phyloP scores from a whole-genome alignment of 2,888 invertebrate species.

The Glyphotaelius pellucidus region DNA sequence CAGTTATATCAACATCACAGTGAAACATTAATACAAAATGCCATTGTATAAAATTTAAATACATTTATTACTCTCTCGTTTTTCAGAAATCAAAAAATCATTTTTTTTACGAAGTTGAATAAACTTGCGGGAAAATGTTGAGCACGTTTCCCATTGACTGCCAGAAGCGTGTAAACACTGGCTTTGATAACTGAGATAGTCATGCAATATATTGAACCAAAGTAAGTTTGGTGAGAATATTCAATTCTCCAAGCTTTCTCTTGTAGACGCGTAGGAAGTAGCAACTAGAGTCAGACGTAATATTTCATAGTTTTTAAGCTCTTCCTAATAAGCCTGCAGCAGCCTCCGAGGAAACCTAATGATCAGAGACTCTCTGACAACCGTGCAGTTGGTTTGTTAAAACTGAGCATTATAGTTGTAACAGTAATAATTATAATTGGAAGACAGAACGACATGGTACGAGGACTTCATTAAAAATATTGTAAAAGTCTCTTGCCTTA shows the following conservation, averaged over 20 bases:
- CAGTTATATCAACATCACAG: too few species aligned
- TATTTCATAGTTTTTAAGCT: slow-evolving; percentile 31
- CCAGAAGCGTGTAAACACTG: not conserved
- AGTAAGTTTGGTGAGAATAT: not conserved
- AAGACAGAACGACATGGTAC: not conserved
- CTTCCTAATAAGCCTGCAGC: slow-evolving; percentile 31
- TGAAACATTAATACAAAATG: too few species aligned
- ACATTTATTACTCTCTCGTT: too few species aligned
- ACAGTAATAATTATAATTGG: not conserved
- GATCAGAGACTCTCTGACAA: not conserved
- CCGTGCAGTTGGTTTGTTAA: not conserved
- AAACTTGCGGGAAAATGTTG: too few species aligned
- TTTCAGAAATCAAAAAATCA: too few species aligned
- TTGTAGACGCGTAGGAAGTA: not conserved
- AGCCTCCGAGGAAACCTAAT: not conserved
- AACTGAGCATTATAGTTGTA: not conserved
- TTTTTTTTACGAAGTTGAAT: too few species aligned
- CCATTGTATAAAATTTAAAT: too few species aligned
- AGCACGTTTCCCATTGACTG: too few species aligned
- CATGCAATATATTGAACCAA: not conserved
- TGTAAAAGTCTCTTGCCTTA: not conserved
- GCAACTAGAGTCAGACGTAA: not conserved
- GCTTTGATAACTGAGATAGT: not conserved
- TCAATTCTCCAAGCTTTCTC: not conserved
- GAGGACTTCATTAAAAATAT: not conserved